A percentile compares a stretch with the other conserved stretches of the same genome.
These are phyloP conservation scores for Formica exsecta DNA, from an alignment of 1,140 invertebrate species.

Conservation along the genomic window DNA sequence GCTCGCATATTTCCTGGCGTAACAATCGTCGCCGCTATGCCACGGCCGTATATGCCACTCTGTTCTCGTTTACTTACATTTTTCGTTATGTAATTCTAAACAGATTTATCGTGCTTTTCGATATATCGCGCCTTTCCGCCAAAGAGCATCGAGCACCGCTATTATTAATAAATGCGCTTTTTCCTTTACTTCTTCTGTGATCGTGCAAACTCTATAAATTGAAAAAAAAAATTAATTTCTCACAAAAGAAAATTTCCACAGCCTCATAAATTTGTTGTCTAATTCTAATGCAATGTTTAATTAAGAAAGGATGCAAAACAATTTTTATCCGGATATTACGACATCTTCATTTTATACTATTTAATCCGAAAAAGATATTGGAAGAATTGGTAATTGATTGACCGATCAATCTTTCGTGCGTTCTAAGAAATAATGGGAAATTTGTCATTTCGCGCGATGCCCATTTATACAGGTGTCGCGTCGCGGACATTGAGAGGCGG, in stretches of 20 bases:
- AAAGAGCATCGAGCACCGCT: background rate
- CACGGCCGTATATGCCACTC: background rate
- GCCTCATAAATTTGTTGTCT: background rate
- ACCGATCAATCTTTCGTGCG: background rate
- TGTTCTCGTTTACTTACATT: background rate
- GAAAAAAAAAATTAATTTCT: background rate
- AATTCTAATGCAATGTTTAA: background rate
- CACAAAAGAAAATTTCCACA: background rate
- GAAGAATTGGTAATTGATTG: background rate
- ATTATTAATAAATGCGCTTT: background rate
- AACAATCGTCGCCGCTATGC: slow-evolving; percentile 16
- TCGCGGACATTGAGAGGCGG: slow-evolving; percentile 51
- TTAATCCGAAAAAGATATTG: background rate
- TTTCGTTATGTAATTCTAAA: slow-evolving; percentile 30
- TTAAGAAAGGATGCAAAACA: background rate
- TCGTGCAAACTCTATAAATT: no score
- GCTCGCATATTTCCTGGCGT: background rate
- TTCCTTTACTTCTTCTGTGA: no score
- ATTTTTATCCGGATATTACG: background rate
- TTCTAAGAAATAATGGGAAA: slow-evolving; percentile 46
- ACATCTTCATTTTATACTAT: background rate
- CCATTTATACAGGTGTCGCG: slow-evolving; percentile 38
- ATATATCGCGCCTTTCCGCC: background rate
- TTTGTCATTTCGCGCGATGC: slow-evolving; percentile 20
- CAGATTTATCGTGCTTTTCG: background rate